These are phyloP conservation scores for Phrynocephalus versicolor DNA, from an alignment of 2,113 vertebrate genomes.

Conservation along the genomic window DNA sequence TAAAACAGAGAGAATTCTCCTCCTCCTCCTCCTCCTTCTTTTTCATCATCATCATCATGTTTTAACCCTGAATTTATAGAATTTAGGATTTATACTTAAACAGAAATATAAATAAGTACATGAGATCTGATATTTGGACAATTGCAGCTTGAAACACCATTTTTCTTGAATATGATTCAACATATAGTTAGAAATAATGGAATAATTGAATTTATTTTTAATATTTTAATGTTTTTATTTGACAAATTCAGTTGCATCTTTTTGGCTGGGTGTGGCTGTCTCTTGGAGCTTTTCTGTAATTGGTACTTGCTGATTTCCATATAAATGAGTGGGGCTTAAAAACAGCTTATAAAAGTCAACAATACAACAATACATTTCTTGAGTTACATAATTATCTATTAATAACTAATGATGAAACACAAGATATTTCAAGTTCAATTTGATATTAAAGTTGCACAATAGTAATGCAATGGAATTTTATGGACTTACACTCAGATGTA, in stretches of 20 bases:
- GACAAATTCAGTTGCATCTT: background rate
- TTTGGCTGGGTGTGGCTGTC: background rate
- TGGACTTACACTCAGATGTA: background rate
- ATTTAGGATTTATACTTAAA: constrained; percentile 32
- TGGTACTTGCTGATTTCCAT: background rate
- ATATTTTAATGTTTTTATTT: background rate
- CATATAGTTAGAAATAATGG: too few relatives aligned
- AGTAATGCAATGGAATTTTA: background rate
- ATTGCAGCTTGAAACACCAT: background rate
- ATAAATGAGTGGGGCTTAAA: background rate
- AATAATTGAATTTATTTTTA: background rate
- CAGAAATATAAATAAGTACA: constrained; percentile 35
- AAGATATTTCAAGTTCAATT: background rate
- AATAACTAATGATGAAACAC: background rate
- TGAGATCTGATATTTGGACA: constrained; percentile 41
- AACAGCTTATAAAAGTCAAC: background rate
- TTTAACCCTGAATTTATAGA: constrained; percentile 59
- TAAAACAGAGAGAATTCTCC: constrained; percentile 50
- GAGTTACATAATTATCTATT: background rate
- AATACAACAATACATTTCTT: background rate
- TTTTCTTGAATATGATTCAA: background rate
- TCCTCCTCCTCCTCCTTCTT: too few relatives aligned
- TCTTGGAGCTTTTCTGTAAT: background rate
- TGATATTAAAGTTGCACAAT: background rate
- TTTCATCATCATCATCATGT: constrained; percentile 50